These are phyloP conservation scores for Nemopilema nomurai DNA, from an alignment of 30 jellyfish, hydroid and myxozoan genomes.

Conservation along the genomic window DNA sequence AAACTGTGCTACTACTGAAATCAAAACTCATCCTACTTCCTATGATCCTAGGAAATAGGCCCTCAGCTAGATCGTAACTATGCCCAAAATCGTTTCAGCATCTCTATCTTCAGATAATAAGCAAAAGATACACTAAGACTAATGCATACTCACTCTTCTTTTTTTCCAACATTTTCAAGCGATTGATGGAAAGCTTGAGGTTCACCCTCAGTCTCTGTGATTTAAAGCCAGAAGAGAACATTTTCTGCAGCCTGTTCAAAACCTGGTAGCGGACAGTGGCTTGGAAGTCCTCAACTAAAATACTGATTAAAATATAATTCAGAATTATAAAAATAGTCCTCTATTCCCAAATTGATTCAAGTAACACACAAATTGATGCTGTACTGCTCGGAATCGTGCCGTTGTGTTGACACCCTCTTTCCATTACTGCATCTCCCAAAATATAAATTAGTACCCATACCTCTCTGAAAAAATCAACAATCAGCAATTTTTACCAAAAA, in stretches of 20 bases:
- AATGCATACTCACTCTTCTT: constrained; percentile 75
- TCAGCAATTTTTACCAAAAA: constrained; percentile 13
- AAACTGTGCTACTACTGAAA: no score
- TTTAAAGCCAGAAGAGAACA: constrained; percentile 86
- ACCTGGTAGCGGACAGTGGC: no score
- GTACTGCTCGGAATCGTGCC: background rate
- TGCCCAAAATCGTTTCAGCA: no score
- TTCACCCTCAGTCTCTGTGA: constrained; percentile 81
- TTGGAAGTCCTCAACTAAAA: no score
- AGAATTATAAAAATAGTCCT: no score
- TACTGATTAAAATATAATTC: no score
- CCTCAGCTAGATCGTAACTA: no score
- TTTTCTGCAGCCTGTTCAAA: no score
- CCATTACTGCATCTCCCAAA: constrained; percentile 32
- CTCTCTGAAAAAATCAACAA: background rate
- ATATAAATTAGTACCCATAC: constrained; percentile 44
- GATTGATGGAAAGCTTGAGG: constrained; percentile 79
- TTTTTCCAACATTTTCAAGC: constrained; percentile 86
- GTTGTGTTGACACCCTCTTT: constrained; percentile 12
- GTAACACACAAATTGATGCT: no score
- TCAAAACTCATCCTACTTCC: no score
- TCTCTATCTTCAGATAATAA: background rate
- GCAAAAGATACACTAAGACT: background rate
- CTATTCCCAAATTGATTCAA: no score
- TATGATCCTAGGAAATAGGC: no score